Percentiles rank a stretch among this genome's conserved stretches.
phyloP scores from a whole-genome alignment of 2,113 vertebrate species.

The Actinemys pallida region DNA sequence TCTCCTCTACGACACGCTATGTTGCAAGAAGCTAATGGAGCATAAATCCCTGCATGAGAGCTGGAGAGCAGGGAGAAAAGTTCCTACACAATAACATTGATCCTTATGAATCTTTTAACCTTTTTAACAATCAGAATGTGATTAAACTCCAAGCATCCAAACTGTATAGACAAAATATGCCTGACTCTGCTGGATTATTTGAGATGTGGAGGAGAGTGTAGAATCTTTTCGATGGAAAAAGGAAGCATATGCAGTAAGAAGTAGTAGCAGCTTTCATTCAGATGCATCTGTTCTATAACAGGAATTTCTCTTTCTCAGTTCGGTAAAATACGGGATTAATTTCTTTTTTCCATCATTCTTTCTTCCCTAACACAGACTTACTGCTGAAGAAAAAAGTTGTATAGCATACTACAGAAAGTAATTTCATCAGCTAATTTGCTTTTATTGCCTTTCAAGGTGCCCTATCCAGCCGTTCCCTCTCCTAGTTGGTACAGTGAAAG shows the following conservation, averaged over 20 bases:
- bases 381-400: not conserved
- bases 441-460: conserved; percentile 43
- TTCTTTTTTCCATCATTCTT: not conserved
- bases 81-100: not conserved
- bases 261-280: not conserved
- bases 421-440: conserved; percentile 48
- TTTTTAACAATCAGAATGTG: not conserved
- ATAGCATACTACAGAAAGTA: not conserved
- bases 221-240: not conserved
- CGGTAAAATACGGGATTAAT: not conserved
- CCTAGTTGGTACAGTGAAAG: not conserved
- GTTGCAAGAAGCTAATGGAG: not conserved
- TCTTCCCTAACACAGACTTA: not conserved
- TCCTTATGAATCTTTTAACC: not conserved
- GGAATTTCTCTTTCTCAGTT: not conserved
- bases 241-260: rapidly evolving
- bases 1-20: rapidly evolving
- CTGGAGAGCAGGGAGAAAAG: not conserved
- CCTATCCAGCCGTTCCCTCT: not conserved
- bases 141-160: not conserved
- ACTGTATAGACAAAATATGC: not conserved
- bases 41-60: not conserved
- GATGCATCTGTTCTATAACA: not conserved
- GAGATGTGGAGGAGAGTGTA: not conserved
- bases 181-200: rapidly evolving